Evolutionary conservation across 1,140 invertebrate genomes (phyloP).

Genomic region (Anastatus disparis): DNA sequence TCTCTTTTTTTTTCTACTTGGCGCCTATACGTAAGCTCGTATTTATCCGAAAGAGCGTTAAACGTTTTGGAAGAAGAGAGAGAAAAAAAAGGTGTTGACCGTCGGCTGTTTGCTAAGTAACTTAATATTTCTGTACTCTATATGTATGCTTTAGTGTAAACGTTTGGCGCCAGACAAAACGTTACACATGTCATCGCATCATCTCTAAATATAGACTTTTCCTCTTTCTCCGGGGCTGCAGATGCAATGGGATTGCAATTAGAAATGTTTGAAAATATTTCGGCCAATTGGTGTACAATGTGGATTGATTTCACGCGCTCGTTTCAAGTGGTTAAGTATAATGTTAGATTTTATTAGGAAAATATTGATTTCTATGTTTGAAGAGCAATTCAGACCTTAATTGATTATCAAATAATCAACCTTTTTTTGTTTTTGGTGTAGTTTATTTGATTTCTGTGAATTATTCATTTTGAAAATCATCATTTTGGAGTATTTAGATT

Average conservation of each 20-base stretch:
- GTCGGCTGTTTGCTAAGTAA: constrained; percentile 63
- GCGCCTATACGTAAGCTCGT: no score
- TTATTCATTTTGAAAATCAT: no score
- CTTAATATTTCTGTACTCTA: constrained; percentile 62
- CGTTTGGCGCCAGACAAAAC: constrained; percentile 58
- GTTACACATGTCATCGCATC: constrained; percentile 48
- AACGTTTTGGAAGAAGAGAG: constrained; percentile 58
- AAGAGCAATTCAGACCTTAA: no score
- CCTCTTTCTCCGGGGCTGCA: neutral
- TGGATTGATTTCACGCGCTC: neutral
- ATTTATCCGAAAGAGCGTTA: constrained; percentile 49
- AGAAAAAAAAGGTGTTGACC: constrained; percentile 64
- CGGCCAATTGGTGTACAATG: constrained; percentile 1
- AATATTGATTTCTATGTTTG: no score
- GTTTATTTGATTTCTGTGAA: no score
- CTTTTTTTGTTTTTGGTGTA: no score
- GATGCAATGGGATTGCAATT: neutral
- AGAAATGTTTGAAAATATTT: neutral
- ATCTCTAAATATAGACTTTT: constrained; percentile 52
- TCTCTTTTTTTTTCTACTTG: constrained; percentile 43
- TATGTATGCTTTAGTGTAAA: no score
- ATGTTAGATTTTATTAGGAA: no score
- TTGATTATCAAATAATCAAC: no score
- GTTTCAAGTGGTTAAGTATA: no score
- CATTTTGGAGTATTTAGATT: no score